Percentiles rank a stretch among this genome's conserved stretches.
phyloP scores from a whole-genome alignment of 1,140 invertebrate genomes.

The Drosophila nigrodunni region DNA sequence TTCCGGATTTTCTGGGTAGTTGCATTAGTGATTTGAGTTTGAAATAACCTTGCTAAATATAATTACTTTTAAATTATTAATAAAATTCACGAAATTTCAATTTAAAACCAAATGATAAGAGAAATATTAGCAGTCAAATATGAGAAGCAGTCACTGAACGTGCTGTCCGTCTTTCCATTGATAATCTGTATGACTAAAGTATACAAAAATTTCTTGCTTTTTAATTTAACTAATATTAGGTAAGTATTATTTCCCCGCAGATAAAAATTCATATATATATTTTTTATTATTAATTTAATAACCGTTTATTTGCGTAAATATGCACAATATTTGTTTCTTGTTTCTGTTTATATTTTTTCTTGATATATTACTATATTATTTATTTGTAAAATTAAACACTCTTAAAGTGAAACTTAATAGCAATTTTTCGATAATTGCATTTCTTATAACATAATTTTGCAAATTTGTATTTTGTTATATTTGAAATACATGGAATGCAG shows the following conservation, averaged over 20 bases:
- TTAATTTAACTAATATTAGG: background rate
- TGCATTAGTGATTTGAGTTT: too few relatives aligned
- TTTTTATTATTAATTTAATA: constrained; percentile 61
- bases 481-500: constrained; percentile 80
- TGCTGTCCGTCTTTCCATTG: too few relatives aligned
- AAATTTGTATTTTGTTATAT: constrained; percentile 45
- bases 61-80: too few relatives aligned
- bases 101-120: too few relatives aligned
- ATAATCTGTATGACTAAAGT: too few relatives aligned
- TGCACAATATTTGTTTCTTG: constrained; percentile 66
- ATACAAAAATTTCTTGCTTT: too few relatives aligned
- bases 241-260: background rate
- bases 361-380: constrained; percentile 42
- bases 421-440: constrained; percentile 41
- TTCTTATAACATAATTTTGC: constrained; percentile 58
- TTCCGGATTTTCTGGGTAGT: too few relatives aligned
- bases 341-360: constrained; percentile 36
- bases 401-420: constrained; percentile 69
- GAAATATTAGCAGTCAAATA: too few relatives aligned
- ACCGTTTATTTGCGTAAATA: constrained; percentile 75
- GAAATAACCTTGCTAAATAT: too few relatives aligned
- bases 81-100: too few relatives aligned
- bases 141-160: too few relatives aligned
- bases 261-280: background rate
- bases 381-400: constrained; percentile 61